phyloP scores from a whole-genome alignment of 2,888 invertebrate species.

The Leucophenga maculata region DNA sequence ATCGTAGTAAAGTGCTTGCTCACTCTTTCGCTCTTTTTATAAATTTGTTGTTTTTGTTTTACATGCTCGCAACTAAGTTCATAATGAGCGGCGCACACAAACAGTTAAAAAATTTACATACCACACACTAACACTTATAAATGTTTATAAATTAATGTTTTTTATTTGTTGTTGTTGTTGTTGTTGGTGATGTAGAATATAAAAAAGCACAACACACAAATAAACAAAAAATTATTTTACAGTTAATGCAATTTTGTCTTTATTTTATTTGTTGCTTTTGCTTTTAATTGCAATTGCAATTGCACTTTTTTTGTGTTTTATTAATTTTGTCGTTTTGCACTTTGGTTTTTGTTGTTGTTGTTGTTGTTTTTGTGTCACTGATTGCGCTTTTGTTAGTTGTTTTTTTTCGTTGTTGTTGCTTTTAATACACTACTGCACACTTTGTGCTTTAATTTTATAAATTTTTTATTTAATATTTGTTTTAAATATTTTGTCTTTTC shows the following conservation, averaged over 20 bases:
- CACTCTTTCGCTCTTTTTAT: too few relatives aligned
- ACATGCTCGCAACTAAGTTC: slow-evolving; percentile 31
- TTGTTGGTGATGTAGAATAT: not conserved
- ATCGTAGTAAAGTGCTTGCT: too few relatives aligned
- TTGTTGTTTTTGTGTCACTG: not conserved
- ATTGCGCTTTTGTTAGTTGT: not conserved
- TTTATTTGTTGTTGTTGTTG: not conserved
- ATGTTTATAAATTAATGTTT: not conserved
- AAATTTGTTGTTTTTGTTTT: slow-evolving; percentile 33
- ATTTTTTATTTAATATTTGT: slow-evolving; percentile 20
- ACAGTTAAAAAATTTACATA: not conserved
- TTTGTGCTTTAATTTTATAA: not conserved
- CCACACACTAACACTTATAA: not conserved
- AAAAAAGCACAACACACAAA: not conserved
- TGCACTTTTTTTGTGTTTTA: not conserved
- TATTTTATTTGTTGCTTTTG: not conserved
- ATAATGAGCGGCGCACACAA: slow-evolving; percentile 35
- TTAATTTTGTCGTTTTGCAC: not conserved
- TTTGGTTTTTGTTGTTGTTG: not conserved
- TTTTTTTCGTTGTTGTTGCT: not conserved
- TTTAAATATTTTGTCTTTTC: slow-evolving; percentile 45
- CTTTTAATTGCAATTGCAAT: not conserved
- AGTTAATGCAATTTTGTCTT: not conserved
- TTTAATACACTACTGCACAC: not conserved
- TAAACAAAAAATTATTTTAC: not conserved